A percentile compares a stretch with the other conserved stretches of the same genome.
phyloP scores from a whole-genome alignment of 2,113 vertebrate genomes.

The Plectropomus leopardus region DNA sequence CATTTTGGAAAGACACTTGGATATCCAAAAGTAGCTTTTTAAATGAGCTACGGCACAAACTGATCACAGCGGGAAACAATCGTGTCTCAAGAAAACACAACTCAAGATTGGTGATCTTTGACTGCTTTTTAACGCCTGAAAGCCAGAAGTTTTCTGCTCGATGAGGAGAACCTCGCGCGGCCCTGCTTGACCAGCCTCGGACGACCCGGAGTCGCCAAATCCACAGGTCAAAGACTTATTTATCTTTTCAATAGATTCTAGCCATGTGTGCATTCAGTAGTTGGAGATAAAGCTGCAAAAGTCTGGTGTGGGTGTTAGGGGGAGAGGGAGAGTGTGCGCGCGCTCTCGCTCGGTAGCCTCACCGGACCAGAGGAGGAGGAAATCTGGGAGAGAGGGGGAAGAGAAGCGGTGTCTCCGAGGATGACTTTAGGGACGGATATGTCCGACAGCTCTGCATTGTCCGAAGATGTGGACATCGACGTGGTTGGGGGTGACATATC shows the following conservation, averaged over 20 bases:
- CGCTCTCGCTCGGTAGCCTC: constrained; percentile 57
- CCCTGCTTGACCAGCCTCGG: constrained; percentile 37
- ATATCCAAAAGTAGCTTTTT: constrained; percentile 41
- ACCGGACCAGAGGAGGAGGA: constrained; percentile 66
- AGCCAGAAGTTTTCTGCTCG: constrained; percentile 60
- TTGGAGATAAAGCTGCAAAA: constrained; percentile 62
- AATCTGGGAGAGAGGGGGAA: constrained; percentile 68
- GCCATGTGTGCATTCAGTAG: constrained; percentile 67
- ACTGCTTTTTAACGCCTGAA: constrained; percentile 32
- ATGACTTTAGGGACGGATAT: constrained; percentile 91
- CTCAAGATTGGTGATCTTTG: constrained; percentile 24
- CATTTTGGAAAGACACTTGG: constrained; percentile 47
- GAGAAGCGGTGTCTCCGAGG: constrained; percentile 77
- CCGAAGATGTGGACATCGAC: constrained; percentile 95
- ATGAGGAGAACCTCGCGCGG: constrained; percentile 38
- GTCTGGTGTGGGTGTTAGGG: constrained; percentile 51
- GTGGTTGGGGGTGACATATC: constrained; percentile 93
- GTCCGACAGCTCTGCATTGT: constrained; percentile 90
- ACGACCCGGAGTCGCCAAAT: constrained; percentile 47
- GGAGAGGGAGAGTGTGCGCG: constrained; percentile 45
- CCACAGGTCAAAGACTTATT: constrained; percentile 63
- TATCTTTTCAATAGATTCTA: constrained; percentile 51
- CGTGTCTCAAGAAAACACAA: constrained; percentile 6
- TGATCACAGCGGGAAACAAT: constrained; percentile 11
- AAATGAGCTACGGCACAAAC: constrained; percentile 5